phyloP scores from a whole-genome alignment of 2,113 vertebrate species.

The Alethe diademata region DNA sequence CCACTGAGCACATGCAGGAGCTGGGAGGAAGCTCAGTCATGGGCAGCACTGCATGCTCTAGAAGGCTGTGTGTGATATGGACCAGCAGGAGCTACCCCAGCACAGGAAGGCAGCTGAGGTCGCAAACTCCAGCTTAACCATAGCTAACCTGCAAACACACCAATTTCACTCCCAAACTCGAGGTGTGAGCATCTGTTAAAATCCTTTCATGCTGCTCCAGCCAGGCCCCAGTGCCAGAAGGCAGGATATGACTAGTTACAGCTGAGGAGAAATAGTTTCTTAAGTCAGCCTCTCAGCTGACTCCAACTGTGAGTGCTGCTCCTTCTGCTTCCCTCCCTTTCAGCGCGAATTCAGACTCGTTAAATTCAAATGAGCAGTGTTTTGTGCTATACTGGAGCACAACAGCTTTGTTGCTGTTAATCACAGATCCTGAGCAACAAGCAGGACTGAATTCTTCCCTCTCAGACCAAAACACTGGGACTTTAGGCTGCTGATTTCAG shows the following conservation, averaged over 20 bases:
- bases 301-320: not conserved
- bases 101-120: not conserved
- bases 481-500: not conserved
- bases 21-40: not conserved
- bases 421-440: not conserved
- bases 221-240: not conserved
- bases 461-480: not conserved
- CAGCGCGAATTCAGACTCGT: not conserved
- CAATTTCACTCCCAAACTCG: not conserved
- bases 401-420: not conserved
- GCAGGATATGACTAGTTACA: not conserved
- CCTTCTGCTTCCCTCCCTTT: not conserved
- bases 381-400: not conserved
- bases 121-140: not conserved
- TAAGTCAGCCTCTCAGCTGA: not conserved
- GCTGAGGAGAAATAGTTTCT: not conserved
- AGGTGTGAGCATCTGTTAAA: not conserved
- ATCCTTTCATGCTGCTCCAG: not conserved
- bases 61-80: not conserved
- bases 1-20: not conserved
- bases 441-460: not conserved
- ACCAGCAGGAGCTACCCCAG: not conserved
- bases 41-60: not conserved
- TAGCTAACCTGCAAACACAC: not conserved
- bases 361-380: not conserved